Evolutionary conservation across 1,140 invertebrate species (phyloP), one percentile per base, ranked within the genome.

Genomic region (Eriocheir sinensis): DNA sequence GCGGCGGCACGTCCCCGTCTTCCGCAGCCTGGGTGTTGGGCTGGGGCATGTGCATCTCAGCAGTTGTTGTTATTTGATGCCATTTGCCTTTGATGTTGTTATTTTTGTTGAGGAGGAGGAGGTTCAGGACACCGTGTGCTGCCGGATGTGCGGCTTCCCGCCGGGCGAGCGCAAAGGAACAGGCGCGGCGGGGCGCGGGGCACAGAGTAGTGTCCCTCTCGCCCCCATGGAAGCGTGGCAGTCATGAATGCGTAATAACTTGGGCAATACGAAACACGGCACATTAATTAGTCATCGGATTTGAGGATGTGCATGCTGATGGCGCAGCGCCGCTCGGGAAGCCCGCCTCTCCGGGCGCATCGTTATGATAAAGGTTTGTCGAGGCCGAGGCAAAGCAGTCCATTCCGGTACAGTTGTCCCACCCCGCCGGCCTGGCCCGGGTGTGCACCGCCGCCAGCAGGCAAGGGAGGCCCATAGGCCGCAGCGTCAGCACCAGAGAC

Each of bases 181-280:
- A 48, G 53, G 80, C 34, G 80, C 17, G 48, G 79, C 40, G 83
- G 30, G 80, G 44, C 48, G n/a, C 91, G 53, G 91, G 80, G 83
- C 91, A 44, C 9, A 9, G 60, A 92, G 80, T 36, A 44, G n/a
- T 44, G 81, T 41, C 27, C n/a, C 40, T 32, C 41, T 80, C 80
- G 27, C 79, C 80, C 91, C 48, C 40, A 92, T n/a, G 41, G 53
- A 38, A 36, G 38, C 79, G 32, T 34, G 21, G 48, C 80, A 80
- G 27, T 44, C 41, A 80, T 92, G 91, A 48, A 92, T 92, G 91
- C 91, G 85, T 85, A 44, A 92, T 92, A 79, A 92, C 91, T 85
- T 81, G 80, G 48, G 83, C 91, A 92, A 92, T 92, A 92, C 83
- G 83, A 83, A 92, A 92, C 91, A 92, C 91, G 79, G 83, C 91